These are phyloP conservation scores for Notodonta ziczac DNA, from an alignment of 2,888 invertebrate genomes.

Conservation along the genomic window DNA sequence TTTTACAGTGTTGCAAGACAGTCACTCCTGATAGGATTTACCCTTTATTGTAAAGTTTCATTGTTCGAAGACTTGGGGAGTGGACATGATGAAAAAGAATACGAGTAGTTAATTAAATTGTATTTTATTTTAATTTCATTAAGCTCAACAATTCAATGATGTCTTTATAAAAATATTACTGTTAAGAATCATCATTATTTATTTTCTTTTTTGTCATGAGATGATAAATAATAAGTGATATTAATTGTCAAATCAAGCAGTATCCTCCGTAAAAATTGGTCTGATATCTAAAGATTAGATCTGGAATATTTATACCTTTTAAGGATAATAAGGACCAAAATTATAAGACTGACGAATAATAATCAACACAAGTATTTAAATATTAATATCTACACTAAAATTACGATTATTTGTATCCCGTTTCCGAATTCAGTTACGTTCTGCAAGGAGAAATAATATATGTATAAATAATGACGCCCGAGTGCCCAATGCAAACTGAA, in stretches of 20 bases:
- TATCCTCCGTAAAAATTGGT: no score
- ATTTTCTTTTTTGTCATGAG: no score
- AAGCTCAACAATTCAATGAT: neutral
- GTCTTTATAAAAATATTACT: no score
- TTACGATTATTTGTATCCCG: neutral
- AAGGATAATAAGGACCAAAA: no score
- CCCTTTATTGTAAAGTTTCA: neutral
- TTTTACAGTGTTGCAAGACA: constrained; percentile 38
- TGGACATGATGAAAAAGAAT: neutral
- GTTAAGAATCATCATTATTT: no score
- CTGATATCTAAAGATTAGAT: no score
- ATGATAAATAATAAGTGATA: no score
- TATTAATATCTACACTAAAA: neutral
- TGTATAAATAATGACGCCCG: constrained; percentile 33
- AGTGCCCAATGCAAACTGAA: constrained; percentile 31
- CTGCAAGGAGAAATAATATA: constrained; percentile 6
- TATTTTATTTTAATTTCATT: neutral
- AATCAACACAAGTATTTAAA: no score
- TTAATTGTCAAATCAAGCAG: no score
- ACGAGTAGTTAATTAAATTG: neutral
- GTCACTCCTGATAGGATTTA: constrained; percentile 38
- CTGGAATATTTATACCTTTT: no score
- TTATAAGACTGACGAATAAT: no score
- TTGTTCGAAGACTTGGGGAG: constrained; percentile 1
- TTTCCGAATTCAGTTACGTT: neutral